Evolutionary conservation across 2,888 invertebrate genomes (phyloP), one percentile per base, ranked within the genome.

Genomic region (Leptura quadrifasciata): DNA sequence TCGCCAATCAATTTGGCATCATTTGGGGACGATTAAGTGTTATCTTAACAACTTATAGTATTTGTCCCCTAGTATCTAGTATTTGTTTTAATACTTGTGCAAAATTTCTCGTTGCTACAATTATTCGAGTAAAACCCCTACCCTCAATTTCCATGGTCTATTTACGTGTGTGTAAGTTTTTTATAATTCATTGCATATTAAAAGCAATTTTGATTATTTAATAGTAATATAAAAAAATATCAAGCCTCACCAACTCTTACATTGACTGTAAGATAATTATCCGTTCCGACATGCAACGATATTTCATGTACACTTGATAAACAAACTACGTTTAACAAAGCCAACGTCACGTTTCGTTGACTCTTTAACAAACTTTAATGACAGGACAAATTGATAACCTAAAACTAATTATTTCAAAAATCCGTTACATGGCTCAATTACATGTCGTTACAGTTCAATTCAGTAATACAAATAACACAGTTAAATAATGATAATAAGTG

Each of bases 341-440:
- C 47, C 47, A 27, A 68, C 35, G 54, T 68, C 68, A 68, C 68
- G 68, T 55, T 31, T 27, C 68, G 68, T 17, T 68, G 15, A 31
- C 27, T 68, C 47, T n/a, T 55, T 55, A 68, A 55, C 68, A 54
- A 68, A 68, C n/a, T 55, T 54, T 54, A 68, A 47, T 47, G 54
- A 68, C 67, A 20, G 27, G 27, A 54, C 54, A 24, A 54, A 54
- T 55, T 55, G 68, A 24, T 31, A 20, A 55, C 27, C 31, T 24
- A 24, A 65, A 47, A 65, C 47, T 55, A 31, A 55, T 65, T 65
- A 52, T 52, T 65, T 65, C n/a, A 12, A n/a, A 52, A 65, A 27
- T 15, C 68, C 68, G 68, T 68, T 68, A 68, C 55, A 31, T 17
- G 55, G 68, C 68, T 24, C 54, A 55, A 35, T 68, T 68, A 31